Conservation (phyloP, 2,888 invertebrate species). For the Bimastos eiseni region DNA sequence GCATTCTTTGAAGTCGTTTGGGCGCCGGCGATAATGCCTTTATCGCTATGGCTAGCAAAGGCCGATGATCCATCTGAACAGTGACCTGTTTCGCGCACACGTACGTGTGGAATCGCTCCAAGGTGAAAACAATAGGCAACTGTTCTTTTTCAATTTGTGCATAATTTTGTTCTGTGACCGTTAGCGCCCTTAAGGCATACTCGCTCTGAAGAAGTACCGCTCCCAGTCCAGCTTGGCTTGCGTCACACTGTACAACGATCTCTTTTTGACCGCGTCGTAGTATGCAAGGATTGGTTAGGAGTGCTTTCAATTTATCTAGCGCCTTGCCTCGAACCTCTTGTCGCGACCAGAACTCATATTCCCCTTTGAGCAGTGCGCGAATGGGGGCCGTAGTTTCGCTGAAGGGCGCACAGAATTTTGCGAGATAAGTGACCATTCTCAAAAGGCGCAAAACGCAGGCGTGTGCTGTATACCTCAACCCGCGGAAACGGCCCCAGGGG, state of each 20-base stretch:
- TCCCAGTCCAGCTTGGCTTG: constrained; percentile 38
- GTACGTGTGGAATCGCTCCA: no score
- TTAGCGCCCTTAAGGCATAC: constrained; percentile 59
- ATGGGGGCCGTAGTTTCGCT: not conserved
- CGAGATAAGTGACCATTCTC: not conserved
- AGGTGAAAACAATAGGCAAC: no score
- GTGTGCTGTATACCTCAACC: not conserved
- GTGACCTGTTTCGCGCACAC: no score
- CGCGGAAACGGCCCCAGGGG: not conserved
- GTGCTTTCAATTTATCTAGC: constrained; percentile 8
- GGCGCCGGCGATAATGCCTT: no score
- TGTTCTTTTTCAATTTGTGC: no score
- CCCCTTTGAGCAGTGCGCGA: not conserved
- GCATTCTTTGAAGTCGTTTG: no score
- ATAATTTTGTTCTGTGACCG: no score
- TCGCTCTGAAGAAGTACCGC: constrained; percentile 50
- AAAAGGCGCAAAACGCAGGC: constrained; percentile 25
- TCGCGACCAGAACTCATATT: not conserved
- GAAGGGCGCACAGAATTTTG: not conserved
- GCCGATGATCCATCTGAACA: no score
- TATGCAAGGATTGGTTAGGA: constrained; percentile 24
- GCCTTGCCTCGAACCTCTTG: constrained; percentile 10
- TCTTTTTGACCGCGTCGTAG: constrained; percentile 19
- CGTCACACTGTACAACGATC: constrained; percentile 22
- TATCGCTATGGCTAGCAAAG: no score